Conservation (phyloP, 2,888 invertebrate species). For the Hyles lineata region DNA sequence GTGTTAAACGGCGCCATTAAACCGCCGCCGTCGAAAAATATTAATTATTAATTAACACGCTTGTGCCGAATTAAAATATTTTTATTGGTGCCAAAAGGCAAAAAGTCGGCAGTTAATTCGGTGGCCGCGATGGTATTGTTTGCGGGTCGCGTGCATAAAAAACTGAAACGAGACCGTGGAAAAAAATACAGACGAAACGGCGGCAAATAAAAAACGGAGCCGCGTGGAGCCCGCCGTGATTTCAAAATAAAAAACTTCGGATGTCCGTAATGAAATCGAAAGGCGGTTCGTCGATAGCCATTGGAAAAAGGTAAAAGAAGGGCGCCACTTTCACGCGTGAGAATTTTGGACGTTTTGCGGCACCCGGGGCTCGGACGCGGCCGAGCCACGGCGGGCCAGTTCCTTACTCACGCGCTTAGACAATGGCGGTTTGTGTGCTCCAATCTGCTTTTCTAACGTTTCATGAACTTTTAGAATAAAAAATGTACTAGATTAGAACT, state of each 20-base stretch:
- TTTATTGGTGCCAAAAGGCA: constrained; percentile 82
- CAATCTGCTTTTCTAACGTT: not conserved
- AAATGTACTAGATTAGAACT: too few species aligned
- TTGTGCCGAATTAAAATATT: constrained; percentile 81
- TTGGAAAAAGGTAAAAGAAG: constrained; percentile 82
- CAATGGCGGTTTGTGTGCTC: constrained; percentile 24
- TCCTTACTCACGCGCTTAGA: constrained; percentile 55
- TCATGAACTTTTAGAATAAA: too few species aligned
- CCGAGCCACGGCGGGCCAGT: constrained; percentile 49
- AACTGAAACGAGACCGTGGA: constrained; percentile 71
- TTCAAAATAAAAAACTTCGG: constrained; percentile 83
- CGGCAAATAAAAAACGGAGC: constrained; percentile 72
- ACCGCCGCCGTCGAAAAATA: constrained; percentile 79
- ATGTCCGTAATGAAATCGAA: constrained; percentile 85
- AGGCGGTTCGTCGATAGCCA: constrained; percentile 84
- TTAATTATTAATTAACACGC: constrained; percentile 83
- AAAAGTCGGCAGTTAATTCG: constrained; percentile 82
- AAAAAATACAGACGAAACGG: constrained; percentile 76
- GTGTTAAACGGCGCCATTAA: constrained; percentile 81
- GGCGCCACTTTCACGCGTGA: constrained; percentile 81
- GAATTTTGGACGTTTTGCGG: constrained; percentile 78
- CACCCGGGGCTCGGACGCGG: constrained; percentile 48
- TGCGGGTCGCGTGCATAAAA: constrained; percentile 80
- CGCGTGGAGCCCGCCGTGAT: constrained; percentile 79
- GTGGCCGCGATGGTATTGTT: constrained; percentile 82